A percentile compares a stretch with the other conserved stretches of the same genome.
phyloP scores from a whole-genome alignment of 2,797 vertebrate genomes.

The Pyrocephalus nanus region DNA sequence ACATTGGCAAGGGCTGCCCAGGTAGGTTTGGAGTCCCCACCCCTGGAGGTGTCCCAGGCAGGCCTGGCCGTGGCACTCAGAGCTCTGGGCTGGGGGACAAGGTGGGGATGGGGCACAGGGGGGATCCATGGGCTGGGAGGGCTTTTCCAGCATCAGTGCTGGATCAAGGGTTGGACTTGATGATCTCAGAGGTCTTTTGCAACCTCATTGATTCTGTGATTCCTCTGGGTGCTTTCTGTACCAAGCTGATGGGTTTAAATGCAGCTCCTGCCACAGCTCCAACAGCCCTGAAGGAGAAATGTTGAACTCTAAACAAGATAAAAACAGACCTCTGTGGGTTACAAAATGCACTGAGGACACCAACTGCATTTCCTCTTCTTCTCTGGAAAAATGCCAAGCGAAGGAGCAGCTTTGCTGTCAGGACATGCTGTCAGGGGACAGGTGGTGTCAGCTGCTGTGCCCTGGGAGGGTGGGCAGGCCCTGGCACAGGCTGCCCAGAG shows the following conservation, averaged over 20 bases:
- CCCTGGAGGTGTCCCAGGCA: not conserved
- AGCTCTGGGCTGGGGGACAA: not conserved
- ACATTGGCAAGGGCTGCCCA: not conserved
- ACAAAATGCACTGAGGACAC: not conserved
- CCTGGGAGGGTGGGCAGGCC: not conserved
- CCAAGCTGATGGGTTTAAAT: not conserved
- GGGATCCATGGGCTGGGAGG: not conserved
- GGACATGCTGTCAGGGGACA: not conserved
- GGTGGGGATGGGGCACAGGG: too few species aligned
- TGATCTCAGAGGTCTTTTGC: too few species aligned
- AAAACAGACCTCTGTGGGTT: not conserved
- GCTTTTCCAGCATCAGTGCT: not conserved
- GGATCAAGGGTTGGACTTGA: too few species aligned
- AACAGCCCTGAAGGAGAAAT: not conserved
- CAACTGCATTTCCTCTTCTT: not conserved
- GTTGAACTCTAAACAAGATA: not conserved
- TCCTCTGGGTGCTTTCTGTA: not conserved
- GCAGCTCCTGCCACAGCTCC: not conserved
- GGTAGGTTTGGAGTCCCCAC: not conserved
- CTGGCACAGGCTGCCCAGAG: not conserved
- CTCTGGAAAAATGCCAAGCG: not conserved
- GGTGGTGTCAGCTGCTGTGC: not conserved
- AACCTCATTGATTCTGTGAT: too few species aligned
- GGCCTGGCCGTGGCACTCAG: not conserved
- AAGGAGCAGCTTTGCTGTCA: not conserved